Percentiles rank a stretch among this genome's conserved stretches.
Conservation (phyloP, 2,888 invertebrate genomes). For the Parnassius orleans region DNA sequence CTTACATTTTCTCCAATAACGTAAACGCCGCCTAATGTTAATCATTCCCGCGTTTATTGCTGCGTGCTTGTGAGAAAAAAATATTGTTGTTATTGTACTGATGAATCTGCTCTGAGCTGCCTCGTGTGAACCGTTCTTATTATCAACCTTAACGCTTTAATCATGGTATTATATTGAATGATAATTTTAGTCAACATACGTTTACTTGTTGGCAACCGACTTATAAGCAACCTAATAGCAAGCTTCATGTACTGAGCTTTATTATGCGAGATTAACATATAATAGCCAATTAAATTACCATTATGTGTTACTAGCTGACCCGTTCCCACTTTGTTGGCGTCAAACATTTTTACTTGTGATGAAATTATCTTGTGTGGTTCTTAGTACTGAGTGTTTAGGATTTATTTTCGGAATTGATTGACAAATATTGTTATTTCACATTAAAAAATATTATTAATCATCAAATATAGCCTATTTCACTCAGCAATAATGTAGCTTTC, state of each 20-base stretch:
- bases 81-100: slow-evolving; percentile 56
- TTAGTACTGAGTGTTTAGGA: too few relatives aligned
- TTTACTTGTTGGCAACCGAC: background rate
- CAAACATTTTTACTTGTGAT: too few relatives aligned
- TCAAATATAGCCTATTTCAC: too few relatives aligned
- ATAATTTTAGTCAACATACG: background rate
- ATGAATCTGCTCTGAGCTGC: slow-evolving; percentile 45
- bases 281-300: slow-evolving; percentile 58
- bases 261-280: slow-evolving; percentile 60
- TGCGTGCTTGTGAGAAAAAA: slow-evolving; percentile 55
- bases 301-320: slow-evolving; percentile 51
- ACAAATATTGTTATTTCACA: too few relatives aligned
- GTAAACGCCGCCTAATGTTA: slow-evolving; percentile 41
- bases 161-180: slow-evolving; percentile 36
- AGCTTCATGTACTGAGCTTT: slow-evolving; percentile 29
- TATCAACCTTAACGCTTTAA: slow-evolving; percentile 36
- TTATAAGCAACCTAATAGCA: background rate
- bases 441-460: too few relatives aligned
- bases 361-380: too few relatives aligned
- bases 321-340: too few relatives aligned
- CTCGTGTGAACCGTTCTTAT: slow-evolving; percentile 60
- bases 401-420: too few relatives aligned
- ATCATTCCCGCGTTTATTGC: slow-evolving; percentile 56
- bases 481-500: too few relatives aligned
- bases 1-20: slow-evolving; percentile 20